A percentile compares a stretch with the other conserved stretches of the same genome.
Evolutionary conservation across 2,888 invertebrate genomes (phyloP).

Genomic region (Ischnus inquisitorius): DNA sequence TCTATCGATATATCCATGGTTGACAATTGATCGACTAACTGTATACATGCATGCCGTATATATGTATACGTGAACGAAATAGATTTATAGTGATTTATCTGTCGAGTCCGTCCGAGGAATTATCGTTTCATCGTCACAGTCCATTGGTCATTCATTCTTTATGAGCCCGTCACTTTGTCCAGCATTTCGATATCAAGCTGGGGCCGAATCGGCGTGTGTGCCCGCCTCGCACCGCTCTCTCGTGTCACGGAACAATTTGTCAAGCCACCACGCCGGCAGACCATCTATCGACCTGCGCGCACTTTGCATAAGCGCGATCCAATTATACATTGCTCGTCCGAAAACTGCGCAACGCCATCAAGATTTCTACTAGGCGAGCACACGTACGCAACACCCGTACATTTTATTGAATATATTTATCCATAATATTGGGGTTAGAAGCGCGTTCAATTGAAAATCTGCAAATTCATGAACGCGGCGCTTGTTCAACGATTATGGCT

Average conservation of each 20-base stretch:
- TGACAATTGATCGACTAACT: conserved; percentile 15
- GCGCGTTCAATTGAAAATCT: too few species aligned
- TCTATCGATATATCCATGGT: conserved; percentile 22
- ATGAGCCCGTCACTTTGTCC: conserved; percentile 35
- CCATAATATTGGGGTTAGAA: background rate
- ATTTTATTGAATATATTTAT: conserved; percentile 1
- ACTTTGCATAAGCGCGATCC: conserved; percentile 42
- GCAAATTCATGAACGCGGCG: too few species aligned
- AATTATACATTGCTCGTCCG: conserved; percentile 46
- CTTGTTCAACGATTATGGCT: too few species aligned
- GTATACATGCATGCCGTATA: background rate
- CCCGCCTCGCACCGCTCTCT: conserved; percentile 4
- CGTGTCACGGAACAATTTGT: conserved; percentile 45
- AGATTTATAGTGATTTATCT: conserved; percentile 31
- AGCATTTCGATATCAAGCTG: conserved; percentile 23
- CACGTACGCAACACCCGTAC: background rate
- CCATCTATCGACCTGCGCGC: conserved; percentile 35
- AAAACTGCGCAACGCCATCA: conserved; percentile 47
- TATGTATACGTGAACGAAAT: conserved; percentile 1
- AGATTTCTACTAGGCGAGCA: conserved; percentile 8
- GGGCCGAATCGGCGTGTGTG: conserved; percentile 17
- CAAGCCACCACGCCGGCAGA: conserved; percentile 16
- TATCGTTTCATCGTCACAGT: conserved; percentile 40
- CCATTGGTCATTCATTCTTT: conserved; percentile 38
- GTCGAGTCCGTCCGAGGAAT: conserved; percentile 25